phyloP scores from a whole-genome alignment of 2,888 invertebrate species.

The Lasius platythorax region DNA sequence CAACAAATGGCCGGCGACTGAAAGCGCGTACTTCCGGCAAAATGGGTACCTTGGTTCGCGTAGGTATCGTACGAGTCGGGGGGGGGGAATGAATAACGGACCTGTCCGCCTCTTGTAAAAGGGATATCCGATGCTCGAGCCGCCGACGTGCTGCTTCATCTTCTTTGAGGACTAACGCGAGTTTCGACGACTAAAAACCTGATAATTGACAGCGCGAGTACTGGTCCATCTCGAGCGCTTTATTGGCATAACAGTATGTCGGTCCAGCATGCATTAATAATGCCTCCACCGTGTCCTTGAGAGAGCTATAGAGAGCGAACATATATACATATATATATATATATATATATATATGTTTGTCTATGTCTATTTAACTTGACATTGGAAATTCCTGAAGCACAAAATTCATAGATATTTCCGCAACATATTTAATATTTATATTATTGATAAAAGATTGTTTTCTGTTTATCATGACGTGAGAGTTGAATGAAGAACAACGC shows the following conservation, averaged over 20 bases:
- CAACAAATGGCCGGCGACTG: constrained; percentile 57
- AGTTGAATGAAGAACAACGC: not conserved
- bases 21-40: constrained; percentile 72
- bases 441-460: not conserved
- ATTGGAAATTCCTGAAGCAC: not conserved
- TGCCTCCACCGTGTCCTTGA: constrained; percentile 65
- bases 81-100: constrained; percentile 72
- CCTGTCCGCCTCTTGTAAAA: constrained; percentile 75
- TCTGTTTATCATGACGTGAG: not conserved
- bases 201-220: constrained; percentile 78
- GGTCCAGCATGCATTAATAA: constrained; percentile 50
- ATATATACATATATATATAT: not conserved
- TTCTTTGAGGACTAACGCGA: constrained; percentile 73
- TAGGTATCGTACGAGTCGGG: constrained; percentile 62
- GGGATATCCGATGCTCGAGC: constrained; percentile 67
- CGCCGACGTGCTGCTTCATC: constrained; percentile 79
- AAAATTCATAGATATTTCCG: not conserved
- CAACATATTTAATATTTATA: not conserved
- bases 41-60: constrained; percentile 60
- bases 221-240: constrained; percentile 55
- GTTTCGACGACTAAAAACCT: constrained; percentile 70
- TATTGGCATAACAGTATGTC: constrained; percentile 61
- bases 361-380: not conserved
- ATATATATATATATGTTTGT: no score
- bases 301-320: constrained; percentile 17